These are phyloP conservation scores for Chalcis sispes DNA, from an alignment of 2,888 invertebrate genomes.

Conservation along the genomic window DNA sequence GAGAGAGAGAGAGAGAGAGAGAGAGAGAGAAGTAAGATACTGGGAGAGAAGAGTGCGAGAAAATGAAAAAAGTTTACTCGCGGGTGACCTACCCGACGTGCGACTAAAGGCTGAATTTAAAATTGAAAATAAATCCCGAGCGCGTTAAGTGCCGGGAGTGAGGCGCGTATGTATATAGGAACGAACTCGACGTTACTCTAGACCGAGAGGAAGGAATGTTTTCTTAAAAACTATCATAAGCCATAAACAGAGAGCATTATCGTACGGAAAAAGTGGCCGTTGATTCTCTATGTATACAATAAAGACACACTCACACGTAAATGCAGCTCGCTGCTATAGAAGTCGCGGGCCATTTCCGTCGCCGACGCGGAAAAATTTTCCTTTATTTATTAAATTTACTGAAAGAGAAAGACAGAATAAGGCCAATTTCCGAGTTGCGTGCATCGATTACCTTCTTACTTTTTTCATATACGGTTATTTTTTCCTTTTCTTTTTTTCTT, in stretches of 20 bases:
- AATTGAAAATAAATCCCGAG: constrained; percentile 29
- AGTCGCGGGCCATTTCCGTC: too few relatives aligned
- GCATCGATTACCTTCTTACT: too few relatives aligned
- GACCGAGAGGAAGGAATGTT: constrained; percentile 51
- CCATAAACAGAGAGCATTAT: constrained; percentile 56
- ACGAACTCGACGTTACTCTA: background rate
- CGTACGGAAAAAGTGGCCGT: background rate
- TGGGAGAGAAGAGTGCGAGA: constrained; percentile 16
- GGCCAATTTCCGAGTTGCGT: too few relatives aligned
- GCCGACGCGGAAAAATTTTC: background rate
- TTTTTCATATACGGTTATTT: background rate
- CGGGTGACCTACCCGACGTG: constrained; percentile 27
- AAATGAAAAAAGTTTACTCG: constrained; percentile 47
- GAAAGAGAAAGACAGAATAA: background rate
- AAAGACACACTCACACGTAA: too few relatives aligned
- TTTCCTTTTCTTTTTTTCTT: background rate
- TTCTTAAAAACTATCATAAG: constrained; percentile 62
- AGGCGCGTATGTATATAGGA: background rate
- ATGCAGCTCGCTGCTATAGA: too few relatives aligned
- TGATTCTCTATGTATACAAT: background rate
- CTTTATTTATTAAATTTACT: background rate
- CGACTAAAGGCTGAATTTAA: constrained; percentile 56
- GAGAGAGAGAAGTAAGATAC: too few relatives aligned
- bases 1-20: background rate
- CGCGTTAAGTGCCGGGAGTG: constrained; percentile 18